Base-by-base conservation (phyloP, 23 tunicate species). In the Styela clava region DNA sequence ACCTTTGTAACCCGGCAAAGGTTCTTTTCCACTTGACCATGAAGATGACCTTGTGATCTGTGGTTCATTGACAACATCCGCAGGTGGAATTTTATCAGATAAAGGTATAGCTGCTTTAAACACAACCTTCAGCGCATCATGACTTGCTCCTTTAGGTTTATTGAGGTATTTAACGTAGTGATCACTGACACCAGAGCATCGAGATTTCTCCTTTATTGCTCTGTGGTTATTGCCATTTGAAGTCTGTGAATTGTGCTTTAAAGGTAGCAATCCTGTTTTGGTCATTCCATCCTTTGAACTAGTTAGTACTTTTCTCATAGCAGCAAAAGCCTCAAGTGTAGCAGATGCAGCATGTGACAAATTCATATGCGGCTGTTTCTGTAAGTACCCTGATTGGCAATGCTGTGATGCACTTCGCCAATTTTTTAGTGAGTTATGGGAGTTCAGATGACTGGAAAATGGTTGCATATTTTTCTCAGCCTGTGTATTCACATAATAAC, bases 71-170 rank as follows among this genome's bases (percentile, higher is more conserved):
- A 30, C 34, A 21, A 28, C 35, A 18, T 26, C 77, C 16, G 7
- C 16, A 65, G 7, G 9, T 24, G 12, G 35, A 3, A 71, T 27
- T 7, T 7, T 7, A 44, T 44, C 56, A 12, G 56, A 12, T 12
- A 44, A 44, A 5, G 56, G 56, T 19, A 71, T 71, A 16, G 32
- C 35, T 24, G 31, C 27, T 33, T 34, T 33, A 32, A 71, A 71
- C 16, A 71, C 29, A 30, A 71, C 16, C 35, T 76, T 28, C 20
- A 76, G 44, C 29, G 81, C 81, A 44, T 36, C 81, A 29, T 76
- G 81, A 33, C 65, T 36, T 26, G 81, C 81, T 27, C 69, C 19
- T 52, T 76, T 76, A 24, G 81, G 81, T 31, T 76, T 76, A 31
- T 76, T 76, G 62, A 76, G 52, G 31, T 76, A 76, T 29, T 52